phyloP scores from a whole-genome alignment of 2,113 vertebrate genomes.

The Orycteropus afer region DNA sequence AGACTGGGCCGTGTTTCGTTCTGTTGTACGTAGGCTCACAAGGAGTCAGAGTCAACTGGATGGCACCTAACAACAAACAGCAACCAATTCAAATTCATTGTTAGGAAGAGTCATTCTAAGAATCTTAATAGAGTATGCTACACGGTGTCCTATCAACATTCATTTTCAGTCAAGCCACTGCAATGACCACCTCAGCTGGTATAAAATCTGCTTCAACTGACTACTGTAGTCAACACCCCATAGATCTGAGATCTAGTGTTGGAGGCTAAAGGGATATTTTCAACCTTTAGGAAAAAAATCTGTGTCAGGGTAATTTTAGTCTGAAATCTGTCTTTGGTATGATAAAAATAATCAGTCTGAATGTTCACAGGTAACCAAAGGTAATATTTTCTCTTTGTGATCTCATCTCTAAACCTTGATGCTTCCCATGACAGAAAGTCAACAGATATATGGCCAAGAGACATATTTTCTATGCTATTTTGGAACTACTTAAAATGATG shows the following conservation, averaged over 20 bases:
- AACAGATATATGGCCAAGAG: neutral
- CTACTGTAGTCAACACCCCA: neutral
- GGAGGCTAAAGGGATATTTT: neutral
- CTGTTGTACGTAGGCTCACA: too few species aligned
- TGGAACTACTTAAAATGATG: slow-evolving; percentile 49
- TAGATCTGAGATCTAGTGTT: neutral
- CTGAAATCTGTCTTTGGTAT: neutral
- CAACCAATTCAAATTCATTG: neutral
- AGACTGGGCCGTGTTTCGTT: too few species aligned
- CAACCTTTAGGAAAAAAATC: neutral
- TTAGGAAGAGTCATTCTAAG: neutral
- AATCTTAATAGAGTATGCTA: neutral
- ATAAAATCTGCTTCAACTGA: neutral
- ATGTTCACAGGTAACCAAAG: slow-evolving; percentile 18
- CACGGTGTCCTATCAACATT: neutral
- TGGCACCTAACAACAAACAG: too few species aligned
- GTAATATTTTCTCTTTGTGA: slow-evolving; percentile 33
- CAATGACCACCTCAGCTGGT: neutral
- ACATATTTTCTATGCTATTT: neutral
- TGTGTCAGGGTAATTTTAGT: neutral
- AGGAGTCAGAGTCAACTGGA: too few species aligned
- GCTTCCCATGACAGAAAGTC: slow-evolving; percentile 14
- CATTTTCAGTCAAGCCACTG: neutral
- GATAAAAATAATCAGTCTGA: neutral
- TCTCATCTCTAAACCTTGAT: neutral